phyloP scores from a whole-genome alignment of 2,888 invertebrate species.

The Gnatocerus cornutus region DNA sequence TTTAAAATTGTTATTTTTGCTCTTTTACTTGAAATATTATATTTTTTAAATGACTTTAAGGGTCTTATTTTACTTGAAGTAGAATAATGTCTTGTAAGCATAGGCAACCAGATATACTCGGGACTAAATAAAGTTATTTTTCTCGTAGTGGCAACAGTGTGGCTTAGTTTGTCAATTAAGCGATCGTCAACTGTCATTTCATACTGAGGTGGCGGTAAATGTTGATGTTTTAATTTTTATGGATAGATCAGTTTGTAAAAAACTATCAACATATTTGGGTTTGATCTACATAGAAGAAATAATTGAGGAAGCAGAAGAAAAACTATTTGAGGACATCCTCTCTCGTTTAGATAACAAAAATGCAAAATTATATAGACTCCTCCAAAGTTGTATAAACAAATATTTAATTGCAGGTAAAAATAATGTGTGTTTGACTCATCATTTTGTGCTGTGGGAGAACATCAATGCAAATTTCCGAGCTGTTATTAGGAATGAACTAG shows the following conservation, averaged over 20 bases:
- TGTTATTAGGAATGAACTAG: conserved; percentile 18
- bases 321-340: conserved; percentile 29
- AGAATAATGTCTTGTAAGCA: background rate
- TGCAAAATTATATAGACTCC: conserved; percentile 43
- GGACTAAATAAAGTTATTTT: background rate
- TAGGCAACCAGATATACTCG: background rate
- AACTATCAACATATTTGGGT: conserved; percentile 46
- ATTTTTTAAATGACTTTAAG: conserved; percentile 6
- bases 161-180: conserved; percentile 2
- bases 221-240: conserved; percentile 45
- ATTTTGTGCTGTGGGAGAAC: conserved; percentile 22
- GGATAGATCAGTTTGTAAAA: conserved; percentile 33
- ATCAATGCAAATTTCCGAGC: conserved; percentile 26
- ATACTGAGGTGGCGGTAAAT: no score
- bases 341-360: conserved; percentile 41
- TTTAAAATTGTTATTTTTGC: no score
- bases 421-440: conserved; percentile 32
- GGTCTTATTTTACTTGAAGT: no score
- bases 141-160: background rate
- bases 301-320: conserved; percentile 40
- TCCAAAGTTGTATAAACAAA: conserved; percentile 43
- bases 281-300: conserved; percentile 46
- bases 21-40: no score
- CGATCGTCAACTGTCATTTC: background rate
- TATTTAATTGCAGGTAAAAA: conserved; percentile 25